A percentile compares a stretch with the other conserved stretches of the same genome.
Evolutionary conservation across 2,797 vertebrate genomes (phyloP).

Genomic region (Manis javanica): DNA sequence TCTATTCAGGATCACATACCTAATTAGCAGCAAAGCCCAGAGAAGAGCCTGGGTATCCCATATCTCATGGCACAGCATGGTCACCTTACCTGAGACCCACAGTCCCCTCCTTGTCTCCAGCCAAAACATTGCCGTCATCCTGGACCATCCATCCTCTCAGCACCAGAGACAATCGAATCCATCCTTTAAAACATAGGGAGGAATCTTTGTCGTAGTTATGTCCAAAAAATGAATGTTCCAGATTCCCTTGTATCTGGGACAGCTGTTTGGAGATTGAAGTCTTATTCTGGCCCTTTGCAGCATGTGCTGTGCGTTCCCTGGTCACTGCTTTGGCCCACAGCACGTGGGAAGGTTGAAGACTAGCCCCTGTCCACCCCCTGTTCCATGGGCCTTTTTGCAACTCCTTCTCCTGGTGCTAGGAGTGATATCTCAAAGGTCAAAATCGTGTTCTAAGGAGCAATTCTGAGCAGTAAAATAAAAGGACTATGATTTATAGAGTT

Average conservation of each 20-base stretch:
- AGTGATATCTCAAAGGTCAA: not conserved
- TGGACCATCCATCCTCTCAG: not conserved
- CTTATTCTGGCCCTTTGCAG: not conserved
- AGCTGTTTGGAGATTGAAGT: not conserved
- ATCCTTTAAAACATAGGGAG: not conserved
- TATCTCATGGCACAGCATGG: not conserved
- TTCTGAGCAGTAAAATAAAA: conserved; percentile 33
- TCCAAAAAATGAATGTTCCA: not conserved
- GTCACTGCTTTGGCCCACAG: not conserved
- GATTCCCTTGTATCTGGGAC: not conserved
- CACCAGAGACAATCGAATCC: not conserved
- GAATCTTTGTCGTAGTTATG: not conserved
- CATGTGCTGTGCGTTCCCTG: not conserved
- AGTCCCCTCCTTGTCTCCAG: not conserved
- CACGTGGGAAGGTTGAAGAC: not conserved
- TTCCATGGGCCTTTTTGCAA: not conserved
- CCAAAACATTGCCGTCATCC: not conserved
- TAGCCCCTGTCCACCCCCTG: not conserved
- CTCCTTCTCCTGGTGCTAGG: not conserved
- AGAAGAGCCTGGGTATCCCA: not conserved
- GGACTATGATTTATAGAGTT: not conserved
- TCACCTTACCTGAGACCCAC: not conserved
- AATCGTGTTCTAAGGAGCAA: not conserved
- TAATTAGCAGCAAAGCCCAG: not conserved
- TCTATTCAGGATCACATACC: not conserved